Evolutionary conservation across 1,140 invertebrate genomes (phyloP).

Genomic region (Hypothenemus hampei): DNA sequence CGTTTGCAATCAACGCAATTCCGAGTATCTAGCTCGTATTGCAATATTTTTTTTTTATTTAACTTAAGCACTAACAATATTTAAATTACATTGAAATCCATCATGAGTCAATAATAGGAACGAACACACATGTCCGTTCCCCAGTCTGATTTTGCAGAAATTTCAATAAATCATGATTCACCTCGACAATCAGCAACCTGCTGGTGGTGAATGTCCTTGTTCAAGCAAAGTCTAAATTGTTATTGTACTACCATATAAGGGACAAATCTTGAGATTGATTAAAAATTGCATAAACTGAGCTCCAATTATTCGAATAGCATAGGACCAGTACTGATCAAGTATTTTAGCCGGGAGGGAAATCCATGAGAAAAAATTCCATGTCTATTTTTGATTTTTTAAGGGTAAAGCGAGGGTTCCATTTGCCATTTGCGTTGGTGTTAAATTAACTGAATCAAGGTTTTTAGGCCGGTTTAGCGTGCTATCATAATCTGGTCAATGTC

Average conservation of each 20-base stretch:
- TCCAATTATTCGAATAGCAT: neutral
- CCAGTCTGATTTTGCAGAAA: conserved; percentile 6
- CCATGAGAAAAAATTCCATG: neutral
- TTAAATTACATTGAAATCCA: no score
- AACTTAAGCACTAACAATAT: no score
- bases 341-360: no score
- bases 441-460: conserved; percentile 9
- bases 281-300: neutral
- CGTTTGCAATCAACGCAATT: no score
- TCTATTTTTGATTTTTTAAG: neutral
- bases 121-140: no score
- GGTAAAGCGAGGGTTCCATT: neutral
- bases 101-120: no score
- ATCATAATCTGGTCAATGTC: conserved; percentile 13
- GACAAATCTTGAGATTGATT: conserved; percentile 3
- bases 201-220: conserved; percentile 5
- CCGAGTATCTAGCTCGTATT: no score
- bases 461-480: conserved; percentile 3
- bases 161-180: conserved; percentile 13
- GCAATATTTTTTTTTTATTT: no score
- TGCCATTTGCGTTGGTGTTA: conserved; percentile 8
- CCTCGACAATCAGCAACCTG: conserved; percentile 7
- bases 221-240: conserved; percentile 8
- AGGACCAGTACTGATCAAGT: no score
- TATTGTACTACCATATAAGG: conserved; percentile 11